Evolutionary conservation across 2,797 vertebrate genomes (phyloP).

Genomic region (Poecilia picta): DNA sequence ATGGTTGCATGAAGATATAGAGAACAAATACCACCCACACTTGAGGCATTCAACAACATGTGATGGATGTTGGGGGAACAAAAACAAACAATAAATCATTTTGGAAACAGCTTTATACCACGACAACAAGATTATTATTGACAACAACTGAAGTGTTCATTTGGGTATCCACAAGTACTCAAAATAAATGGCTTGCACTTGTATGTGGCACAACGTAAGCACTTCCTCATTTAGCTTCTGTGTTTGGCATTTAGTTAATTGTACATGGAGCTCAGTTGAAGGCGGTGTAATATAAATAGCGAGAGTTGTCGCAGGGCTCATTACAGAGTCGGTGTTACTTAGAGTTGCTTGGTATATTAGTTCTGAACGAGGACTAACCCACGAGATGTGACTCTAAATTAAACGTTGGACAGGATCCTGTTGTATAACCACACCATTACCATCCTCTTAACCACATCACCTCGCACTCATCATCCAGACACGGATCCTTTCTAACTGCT

Average conservation of each 20-base stretch:
- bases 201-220: slow-evolving; percentile 27
- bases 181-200: slow-evolving; percentile 41
- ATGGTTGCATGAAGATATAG: neutral
- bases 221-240: slow-evolving; percentile 50
- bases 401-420: slow-evolving; percentile 10
- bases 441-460: slow-evolving; percentile 35
- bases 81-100: slow-evolving; percentile 19
- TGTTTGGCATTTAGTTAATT: slow-evolving; percentile 36
- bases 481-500: slow-evolving; percentile 61
- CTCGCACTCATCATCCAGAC: slow-evolving; percentile 50
- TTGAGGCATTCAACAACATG: neutral
- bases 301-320: slow-evolving; percentile 42
- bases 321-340: slow-evolving; percentile 46
- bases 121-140: slow-evolving; percentile 25
- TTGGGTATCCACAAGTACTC: slow-evolving; percentile 51
- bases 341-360: neutral
- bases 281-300: slow-evolving; percentile 41
- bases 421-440: slow-evolving; percentile 15
- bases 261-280: slow-evolving; percentile 26
- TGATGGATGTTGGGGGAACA: neutral
- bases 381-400: neutral
- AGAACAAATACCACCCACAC: neutral
- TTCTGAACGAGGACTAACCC: neutral
- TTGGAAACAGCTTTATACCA: slow-evolving; percentile 19
- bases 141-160: slow-evolving; percentile 26